Evolutionary conservation across 2,888 invertebrate genomes (phyloP).

Genomic region (Cataglyphis livida): DNA sequence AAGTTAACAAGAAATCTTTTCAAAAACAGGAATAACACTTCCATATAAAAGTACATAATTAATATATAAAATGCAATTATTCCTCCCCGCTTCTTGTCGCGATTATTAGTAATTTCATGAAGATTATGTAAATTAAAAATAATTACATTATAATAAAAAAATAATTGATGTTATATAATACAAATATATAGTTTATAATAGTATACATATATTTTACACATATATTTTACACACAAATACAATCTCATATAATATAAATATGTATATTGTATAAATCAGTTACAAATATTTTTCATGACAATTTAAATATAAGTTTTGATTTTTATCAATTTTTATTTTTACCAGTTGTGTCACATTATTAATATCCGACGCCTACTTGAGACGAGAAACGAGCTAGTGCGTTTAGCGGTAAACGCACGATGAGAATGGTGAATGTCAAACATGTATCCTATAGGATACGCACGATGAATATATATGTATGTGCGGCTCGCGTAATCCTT

Average conservation of each 20-base stretch:
- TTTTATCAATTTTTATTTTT: neutral
- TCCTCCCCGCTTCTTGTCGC: neutral
- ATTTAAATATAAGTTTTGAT: neutral
- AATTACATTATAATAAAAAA: neutral
- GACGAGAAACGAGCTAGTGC: neutral
- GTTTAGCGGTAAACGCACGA: slow-evolving; percentile 22
- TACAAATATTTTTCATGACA: neutral
- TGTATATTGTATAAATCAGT: neutral
- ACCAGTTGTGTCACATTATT: neutral
- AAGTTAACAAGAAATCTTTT: neutral
- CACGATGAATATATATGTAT: slow-evolving; percentile 10
- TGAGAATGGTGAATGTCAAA: slow-evolving; percentile 15
- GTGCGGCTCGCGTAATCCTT: slow-evolving; percentile 40
- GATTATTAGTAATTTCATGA: neutral
- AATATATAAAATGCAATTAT: neutral
- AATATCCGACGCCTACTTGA: slow-evolving; percentile 12
- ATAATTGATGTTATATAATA: neutral
- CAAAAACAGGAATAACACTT: neutral
- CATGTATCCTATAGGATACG: slow-evolving; percentile 26
- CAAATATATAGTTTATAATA: neutral
- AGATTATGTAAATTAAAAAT: neutral
- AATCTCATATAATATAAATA: neutral
- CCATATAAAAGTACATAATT: neutral
- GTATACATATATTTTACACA: neutral
- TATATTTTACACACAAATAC: neutral